Evolutionary conservation across 2,797 vertebrate species (phyloP), one percentile per base, ranked within the genome.

Genomic region (Labroides dimidiatus): DNA sequence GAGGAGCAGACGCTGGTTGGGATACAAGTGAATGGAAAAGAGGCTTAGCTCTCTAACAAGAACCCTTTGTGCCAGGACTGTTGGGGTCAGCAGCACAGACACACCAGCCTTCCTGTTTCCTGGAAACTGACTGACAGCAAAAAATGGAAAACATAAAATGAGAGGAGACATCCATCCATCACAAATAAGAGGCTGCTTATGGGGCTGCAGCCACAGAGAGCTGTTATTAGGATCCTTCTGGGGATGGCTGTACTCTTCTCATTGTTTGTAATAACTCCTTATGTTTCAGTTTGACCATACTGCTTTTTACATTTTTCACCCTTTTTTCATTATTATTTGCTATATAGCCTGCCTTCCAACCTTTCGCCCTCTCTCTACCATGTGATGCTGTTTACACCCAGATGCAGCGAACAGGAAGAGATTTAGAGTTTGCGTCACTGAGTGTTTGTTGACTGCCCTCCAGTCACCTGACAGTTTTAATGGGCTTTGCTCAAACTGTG

Each of bases 311-410:
- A 30, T 9, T 10, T 50, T 74, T 37, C 37, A 51, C 39, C 60
- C 10, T 36, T 4, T 23, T 66, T 52, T 72, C 11, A 49, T 1
- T 62, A 21, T 65, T 55, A 48, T 47, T 5, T 54, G 7, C 5
- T 4, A 17, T 11, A 15, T 66, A 9, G 21, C 65, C 66, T 57
- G 21, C 27, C 45, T 39, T 4, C 0, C 1, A 17, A 6, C 7
- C n/a, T 39, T 36, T 72, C 30, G 14, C 9, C 41, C 69, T 50
- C 37, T 6, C 15, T 30, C 24, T 1, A 21, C 52, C 76, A 71
- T 64, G 78, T 81, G 84, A 86, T 37, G 51, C 41, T 87, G 84
- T 89, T 90, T 86, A 86, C 72, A 72, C 17, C 52, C 64, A 27
- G 69, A 80, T 70, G 63, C 84, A 82, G 72, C 0, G 37, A 75